Conservation (phyloP, 2,797 vertebrate genomes). For the Halcyon smyrnensis region DNA sequence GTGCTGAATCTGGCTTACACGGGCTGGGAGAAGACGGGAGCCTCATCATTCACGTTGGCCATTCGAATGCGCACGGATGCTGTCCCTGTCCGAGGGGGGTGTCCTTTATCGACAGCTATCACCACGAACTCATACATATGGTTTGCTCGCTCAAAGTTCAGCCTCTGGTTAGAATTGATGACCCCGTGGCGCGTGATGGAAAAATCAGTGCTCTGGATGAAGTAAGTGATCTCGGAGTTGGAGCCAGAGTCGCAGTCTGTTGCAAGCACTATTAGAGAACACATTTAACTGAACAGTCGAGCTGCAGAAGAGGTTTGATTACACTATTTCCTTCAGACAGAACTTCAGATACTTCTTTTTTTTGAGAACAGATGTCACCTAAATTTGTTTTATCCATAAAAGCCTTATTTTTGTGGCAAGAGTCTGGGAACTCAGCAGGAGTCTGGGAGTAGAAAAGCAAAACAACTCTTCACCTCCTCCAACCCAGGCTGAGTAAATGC, state of each 20-base stretch:
- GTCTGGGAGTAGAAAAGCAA: background rate
- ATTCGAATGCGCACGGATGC: conserved; percentile 86
- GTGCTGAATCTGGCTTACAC: conserved; percentile 71
- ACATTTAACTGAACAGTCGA: background rate
- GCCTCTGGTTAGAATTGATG: conserved; percentile 82
- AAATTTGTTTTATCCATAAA: background rate
- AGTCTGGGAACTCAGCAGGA: background rate
- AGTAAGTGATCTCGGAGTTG: conserved; percentile 88
- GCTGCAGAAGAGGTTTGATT: background rate
- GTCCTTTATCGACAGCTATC: conserved; percentile 87
- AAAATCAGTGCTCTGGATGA: conserved; percentile 85
- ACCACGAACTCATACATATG: conserved; percentile 91
- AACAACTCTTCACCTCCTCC: background rate
- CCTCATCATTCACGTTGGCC: conserved; percentile 87
- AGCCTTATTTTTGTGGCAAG: background rate
- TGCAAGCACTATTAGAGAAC: conserved; percentile 78
- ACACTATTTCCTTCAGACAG: background rate
- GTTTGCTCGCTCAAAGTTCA: conserved; percentile 88
- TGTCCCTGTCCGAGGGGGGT: conserved; percentile 85
- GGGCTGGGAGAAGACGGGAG: conserved; percentile 88
- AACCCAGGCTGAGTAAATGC: fast-evolving
- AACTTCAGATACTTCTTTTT: background rate
- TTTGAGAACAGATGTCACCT: background rate
- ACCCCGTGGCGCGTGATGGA: conserved; percentile 84
- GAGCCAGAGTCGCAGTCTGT: conserved; percentile 88